Percentiles rank a stretch among this genome's conserved stretches.
phyloP scores from a whole-genome alignment of 2,888 invertebrate species.

The Theretra japonica region DNA sequence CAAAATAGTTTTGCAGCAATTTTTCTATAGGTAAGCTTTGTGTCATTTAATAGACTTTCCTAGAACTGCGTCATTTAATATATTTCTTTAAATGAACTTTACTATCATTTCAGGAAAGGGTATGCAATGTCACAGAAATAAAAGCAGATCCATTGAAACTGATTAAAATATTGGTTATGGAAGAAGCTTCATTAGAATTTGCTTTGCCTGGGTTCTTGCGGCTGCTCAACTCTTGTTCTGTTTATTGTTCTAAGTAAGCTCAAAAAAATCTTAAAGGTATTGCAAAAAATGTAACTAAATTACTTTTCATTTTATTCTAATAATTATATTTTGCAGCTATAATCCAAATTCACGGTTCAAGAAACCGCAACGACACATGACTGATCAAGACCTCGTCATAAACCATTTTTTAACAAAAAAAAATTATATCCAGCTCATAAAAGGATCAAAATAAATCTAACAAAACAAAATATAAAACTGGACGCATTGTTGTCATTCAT shows the following conservation, averaged over 20 bases:
- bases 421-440: conserved; percentile 59
- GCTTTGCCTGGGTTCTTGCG: conserved; percentile 66
- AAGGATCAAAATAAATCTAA: conserved; percentile 46
- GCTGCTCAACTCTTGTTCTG: conserved; percentile 56
- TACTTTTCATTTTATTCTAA: no score
- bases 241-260: conserved; percentile 55
- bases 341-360: conserved; percentile 23
- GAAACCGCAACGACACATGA: conserved; percentile 56
- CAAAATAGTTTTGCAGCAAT: no score
- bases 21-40: no score
- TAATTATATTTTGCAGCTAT: conserved; percentile 38
- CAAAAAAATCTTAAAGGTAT: no score
- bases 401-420: conserved; percentile 64
- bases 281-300: no score
- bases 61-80: no score
- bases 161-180: conserved; percentile 62
- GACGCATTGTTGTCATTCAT: conserved; percentile 59
- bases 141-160: conserved; percentile 61
- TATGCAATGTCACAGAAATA: conserved; percentile 60
- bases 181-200: conserved; percentile 63
- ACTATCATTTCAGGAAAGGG: conserved; percentile 48
- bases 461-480: conserved; percentile 45
- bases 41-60: no score
- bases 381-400: conserved; percentile 64
- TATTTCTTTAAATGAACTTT: conserved; percentile 17